Evolutionary conservation across 2,113 vertebrate species (phyloP).

Genomic region (Thalassarche chlororhynchos): DNA sequence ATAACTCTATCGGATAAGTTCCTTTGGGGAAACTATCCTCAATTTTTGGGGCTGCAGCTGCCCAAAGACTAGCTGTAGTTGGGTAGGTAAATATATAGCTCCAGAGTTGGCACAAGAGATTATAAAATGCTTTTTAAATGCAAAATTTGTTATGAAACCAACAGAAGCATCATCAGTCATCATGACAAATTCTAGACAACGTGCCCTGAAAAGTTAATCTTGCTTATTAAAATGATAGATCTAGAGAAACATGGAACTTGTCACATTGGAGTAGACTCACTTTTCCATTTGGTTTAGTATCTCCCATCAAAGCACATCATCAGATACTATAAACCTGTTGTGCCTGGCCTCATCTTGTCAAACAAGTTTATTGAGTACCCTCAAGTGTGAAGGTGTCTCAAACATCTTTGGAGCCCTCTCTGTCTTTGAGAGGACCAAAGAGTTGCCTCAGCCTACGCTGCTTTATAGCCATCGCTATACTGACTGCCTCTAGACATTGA

Average conservation of each 20-base stretch:
- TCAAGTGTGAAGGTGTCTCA: background rate
- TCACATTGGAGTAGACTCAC: background rate
- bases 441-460: background rate
- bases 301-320: background rate
- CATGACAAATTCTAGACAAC: background rate
- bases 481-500: background rate
- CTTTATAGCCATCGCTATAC: background rate
- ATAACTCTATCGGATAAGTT: background rate
- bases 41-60: background rate
- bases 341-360: background rate
- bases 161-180: background rate
- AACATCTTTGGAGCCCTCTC: background rate
- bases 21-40: background rate
- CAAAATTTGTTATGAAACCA: background rate
- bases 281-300: background rate
- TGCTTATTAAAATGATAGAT: conserved; percentile 2
- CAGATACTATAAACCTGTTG: background rate
- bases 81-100: background rate
- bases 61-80: background rate
- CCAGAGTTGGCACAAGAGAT: background rate
- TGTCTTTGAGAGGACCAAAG: background rate
- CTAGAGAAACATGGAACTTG: background rate
- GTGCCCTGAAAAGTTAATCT: conserved; percentile 3
- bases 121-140: background rate
- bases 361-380: background rate